These are phyloP conservation scores for Vultur gryphus DNA, from an alignment of 2,797 vertebrate species.

Conservation along the genomic window DNA sequence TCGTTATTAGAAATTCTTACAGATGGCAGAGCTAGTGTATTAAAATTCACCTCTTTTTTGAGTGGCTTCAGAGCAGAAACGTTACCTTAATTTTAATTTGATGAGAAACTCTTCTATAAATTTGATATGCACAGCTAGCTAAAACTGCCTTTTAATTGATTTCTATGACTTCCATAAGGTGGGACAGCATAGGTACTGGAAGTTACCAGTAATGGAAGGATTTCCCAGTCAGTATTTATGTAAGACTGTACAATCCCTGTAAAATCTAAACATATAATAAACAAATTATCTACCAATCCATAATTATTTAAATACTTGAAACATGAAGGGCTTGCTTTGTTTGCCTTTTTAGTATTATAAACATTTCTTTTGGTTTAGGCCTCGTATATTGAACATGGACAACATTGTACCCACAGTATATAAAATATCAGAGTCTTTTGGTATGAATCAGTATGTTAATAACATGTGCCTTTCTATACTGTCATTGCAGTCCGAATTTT, in stretches of 20 bases:
- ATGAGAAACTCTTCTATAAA: slow-evolving; percentile 57
- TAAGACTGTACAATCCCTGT: background rate
- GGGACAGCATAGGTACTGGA: background rate
- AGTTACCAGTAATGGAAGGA: background rate
- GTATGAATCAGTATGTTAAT: background rate
- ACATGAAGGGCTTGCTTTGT: background rate
- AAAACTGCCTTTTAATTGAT: slow-evolving; percentile 5
- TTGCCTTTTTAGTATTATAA: background rate
- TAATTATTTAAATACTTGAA: slow-evolving; percentile 10
- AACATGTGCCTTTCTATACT: background rate
- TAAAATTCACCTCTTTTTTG: slow-evolving; percentile 81
- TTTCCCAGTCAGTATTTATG: background rate
- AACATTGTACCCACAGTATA: background rate
- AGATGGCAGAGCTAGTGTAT: slow-evolving; percentile 78
- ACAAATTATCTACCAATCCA: background rate
- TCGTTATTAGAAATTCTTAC: slow-evolving; percentile 75
- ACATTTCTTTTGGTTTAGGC: background rate
- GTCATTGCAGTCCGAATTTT: background rate
- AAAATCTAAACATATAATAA: background rate
- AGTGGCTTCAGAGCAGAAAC: slow-evolving; percentile 78
- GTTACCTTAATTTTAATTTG: slow-evolving; percentile 78
- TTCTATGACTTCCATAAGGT: background rate
- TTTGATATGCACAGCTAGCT: background rate
- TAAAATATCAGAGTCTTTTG: background rate
- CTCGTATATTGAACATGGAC: background rate